Evolutionary conservation across 2,113 vertebrate species (phyloP).

Genomic region (Heterotis niloticus): DNA sequence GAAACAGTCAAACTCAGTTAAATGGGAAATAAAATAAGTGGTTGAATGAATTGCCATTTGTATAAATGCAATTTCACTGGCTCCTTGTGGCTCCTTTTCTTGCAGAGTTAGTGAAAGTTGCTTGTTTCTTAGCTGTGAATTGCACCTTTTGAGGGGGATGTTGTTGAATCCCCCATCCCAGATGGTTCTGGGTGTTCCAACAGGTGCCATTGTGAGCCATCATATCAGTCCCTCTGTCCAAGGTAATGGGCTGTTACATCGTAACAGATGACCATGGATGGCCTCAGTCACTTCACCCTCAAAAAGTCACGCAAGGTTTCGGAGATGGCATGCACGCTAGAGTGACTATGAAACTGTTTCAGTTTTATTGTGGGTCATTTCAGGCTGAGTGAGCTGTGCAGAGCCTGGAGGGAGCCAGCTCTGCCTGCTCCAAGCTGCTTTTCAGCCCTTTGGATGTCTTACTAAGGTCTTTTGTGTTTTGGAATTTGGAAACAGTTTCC

Average conservation of each 20-base stretch:
- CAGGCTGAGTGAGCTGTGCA: neutral
- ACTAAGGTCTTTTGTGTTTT: neutral
- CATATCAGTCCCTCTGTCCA: neutral
- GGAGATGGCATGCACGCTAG: neutral
- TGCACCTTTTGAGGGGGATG: neutral
- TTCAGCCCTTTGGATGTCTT: neutral
- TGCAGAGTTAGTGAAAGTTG: conserved; percentile 4
- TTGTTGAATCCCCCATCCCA: neutral
- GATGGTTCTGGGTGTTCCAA: conserved; percentile 11
- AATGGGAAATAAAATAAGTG: neutral
- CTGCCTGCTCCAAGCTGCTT: neutral
- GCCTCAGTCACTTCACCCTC: neutral
- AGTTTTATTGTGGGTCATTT: neutral
- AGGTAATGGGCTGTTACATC: neutral
- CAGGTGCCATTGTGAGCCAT: conserved; percentile 7
- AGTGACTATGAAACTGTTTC: neutral
- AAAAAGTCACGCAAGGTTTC: neutral
- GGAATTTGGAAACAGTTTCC: neutral
- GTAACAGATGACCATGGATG: neutral
- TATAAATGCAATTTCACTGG: neutral
- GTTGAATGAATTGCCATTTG: neutral
- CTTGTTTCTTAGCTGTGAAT: conserved; percentile 8
- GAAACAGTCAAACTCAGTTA: neutral
- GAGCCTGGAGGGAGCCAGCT: neutral
- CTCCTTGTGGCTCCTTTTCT: neutral